Percentiles rank a stretch among this genome's conserved stretches.
These are phyloP conservation scores for Bathynomus jamesi DNA, from an alignment of 1,140 invertebrate species.

Conservation along the genomic window DNA sequence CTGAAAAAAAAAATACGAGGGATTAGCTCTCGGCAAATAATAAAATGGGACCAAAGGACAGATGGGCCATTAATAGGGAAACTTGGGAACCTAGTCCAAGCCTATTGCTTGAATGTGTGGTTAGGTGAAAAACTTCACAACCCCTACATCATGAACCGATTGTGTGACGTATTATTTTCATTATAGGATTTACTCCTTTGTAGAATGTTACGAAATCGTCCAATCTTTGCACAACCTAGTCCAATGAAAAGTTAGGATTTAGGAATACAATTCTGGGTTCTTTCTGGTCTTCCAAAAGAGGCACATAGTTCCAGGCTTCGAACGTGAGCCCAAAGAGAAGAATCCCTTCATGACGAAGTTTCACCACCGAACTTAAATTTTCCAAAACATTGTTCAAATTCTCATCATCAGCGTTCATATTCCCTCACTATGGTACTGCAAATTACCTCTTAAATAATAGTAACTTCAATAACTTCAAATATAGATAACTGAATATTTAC, in stretches of 20 bases:
- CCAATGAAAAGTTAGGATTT: not conserved
- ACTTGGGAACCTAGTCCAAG: too few species aligned
- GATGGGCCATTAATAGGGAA: too few species aligned
- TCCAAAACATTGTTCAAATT: not conserved
- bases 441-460: too few species aligned
- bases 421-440: too few species aligned
- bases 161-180: not conserved
- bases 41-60: too few species aligned
- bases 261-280: not conserved
- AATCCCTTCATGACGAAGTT: not conserved
- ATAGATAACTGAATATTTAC: too few species aligned
- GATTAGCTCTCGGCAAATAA: too few species aligned
- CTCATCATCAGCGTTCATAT: too few species aligned
- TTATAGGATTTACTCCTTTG: not conserved
- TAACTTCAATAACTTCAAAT: too few species aligned
- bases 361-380: not conserved
- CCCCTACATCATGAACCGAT: not conserved
- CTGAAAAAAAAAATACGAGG: too few species aligned
- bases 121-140: too few species aligned
- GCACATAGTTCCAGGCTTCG: not conserved
- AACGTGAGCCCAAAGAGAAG: not conserved
- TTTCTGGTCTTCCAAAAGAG: not conserved
- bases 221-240: not conserved
- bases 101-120: too few species aligned
- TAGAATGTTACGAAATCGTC: not conserved